phyloP scores from a whole-genome alignment of 1,140 invertebrate species.

The Mylabris phalerata region DNA sequence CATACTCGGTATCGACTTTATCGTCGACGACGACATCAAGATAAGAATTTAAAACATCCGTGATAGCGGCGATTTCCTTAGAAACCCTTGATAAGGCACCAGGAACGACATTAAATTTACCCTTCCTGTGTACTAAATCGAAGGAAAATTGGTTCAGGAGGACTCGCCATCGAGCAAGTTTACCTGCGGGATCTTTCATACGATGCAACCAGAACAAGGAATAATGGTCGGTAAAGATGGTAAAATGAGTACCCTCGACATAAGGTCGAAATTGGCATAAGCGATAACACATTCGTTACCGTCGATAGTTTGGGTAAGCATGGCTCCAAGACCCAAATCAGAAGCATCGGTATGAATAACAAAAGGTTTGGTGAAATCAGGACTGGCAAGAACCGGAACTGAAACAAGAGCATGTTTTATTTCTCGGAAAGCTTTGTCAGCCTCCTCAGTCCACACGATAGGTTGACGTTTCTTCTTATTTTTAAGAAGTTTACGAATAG shows the following conservation, averaged over 20 bases:
- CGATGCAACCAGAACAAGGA: constrained; percentile 43
- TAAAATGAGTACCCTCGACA: constrained; percentile 42
- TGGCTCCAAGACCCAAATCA: constrained; percentile 33
- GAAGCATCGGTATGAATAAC: constrained; percentile 39
- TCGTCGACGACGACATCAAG: background rate
- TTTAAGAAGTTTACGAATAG: constrained; percentile 1
- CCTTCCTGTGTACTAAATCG: constrained; percentile 39
- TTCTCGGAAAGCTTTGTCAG: constrained; percentile 34
- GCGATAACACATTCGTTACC: constrained; percentile 5
- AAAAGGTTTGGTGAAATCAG: constrained; percentile 37
- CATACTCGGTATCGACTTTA: background rate
- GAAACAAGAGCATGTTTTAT: constrained; percentile 31
- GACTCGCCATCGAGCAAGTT: constrained; percentile 43
- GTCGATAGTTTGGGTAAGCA: constrained; percentile 24
- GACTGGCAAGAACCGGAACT: constrained; percentile 20
- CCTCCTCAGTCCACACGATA: constrained; percentile 29
- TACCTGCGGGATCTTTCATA: constrained; percentile 39
- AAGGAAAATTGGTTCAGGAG: constrained; percentile 41
- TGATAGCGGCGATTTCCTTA: background rate
- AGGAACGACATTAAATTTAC: constrained; percentile 34
- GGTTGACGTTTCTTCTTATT: constrained; percentile 1
- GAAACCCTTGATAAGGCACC: constrained; percentile 33
- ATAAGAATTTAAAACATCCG: background rate
- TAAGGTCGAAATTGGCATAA: constrained; percentile 38
- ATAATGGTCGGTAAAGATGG: constrained; percentile 45